Evolutionary conservation across 2,797 vertebrate genomes (phyloP).

Genomic region (Danio aesculapii): DNA sequence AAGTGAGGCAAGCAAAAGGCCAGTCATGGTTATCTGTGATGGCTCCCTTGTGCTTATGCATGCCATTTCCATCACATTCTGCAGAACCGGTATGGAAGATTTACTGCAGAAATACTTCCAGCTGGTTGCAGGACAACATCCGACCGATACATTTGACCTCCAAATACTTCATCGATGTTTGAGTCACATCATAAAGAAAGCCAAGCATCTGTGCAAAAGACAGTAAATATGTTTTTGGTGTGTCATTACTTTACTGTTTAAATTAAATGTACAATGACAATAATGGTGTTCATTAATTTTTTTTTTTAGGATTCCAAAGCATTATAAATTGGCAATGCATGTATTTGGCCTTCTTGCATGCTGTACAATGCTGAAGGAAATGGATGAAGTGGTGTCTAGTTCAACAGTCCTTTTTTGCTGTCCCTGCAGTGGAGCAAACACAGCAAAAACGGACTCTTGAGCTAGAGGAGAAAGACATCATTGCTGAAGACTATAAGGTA

Average conservation of each 20-base stretch:
- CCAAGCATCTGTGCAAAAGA: constrained; percentile 1
- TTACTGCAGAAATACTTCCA: background rate
- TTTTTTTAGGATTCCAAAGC: background rate
- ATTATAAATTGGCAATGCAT: constrained; percentile 12
- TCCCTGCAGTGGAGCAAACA: too few species aligned
- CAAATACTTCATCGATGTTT: background rate
- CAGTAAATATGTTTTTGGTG: background rate
- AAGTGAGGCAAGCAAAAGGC: background rate
- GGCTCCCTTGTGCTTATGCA: constrained; percentile 8
- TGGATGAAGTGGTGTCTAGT: constrained; percentile 13
- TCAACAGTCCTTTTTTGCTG: too few species aligned
- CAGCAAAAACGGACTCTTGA: too few species aligned
- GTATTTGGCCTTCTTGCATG: background rate
- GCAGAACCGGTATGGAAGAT: constrained; percentile 1
- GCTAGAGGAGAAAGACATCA: too few species aligned
- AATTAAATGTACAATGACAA: too few species aligned
- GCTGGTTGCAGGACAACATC: background rate
- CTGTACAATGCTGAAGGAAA: background rate
- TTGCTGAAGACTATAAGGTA: too few species aligned
- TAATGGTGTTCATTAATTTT: background rate
- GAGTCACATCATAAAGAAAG: constrained; percentile 9
- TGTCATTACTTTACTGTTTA: background rate
- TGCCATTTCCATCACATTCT: background rate
- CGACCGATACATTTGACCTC: background rate
- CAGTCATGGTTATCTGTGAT: background rate